Base-by-base conservation (phyloP, 2,888 invertebrate species). In the Metalampra italica region DNA sequence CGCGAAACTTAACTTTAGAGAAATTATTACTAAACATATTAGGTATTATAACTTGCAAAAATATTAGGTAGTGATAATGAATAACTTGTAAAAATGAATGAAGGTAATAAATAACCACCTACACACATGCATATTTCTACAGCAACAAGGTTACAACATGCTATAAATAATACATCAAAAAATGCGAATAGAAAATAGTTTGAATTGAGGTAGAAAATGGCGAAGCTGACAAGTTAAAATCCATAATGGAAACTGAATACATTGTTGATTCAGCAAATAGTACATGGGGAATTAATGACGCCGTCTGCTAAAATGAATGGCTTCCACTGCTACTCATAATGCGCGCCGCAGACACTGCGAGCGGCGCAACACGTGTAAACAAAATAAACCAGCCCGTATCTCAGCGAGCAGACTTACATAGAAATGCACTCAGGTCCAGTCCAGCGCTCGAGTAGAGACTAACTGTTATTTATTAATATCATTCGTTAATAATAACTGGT, bases 401-500 rank as follows among this genome's bases (percentile, higher is more conserved):
- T 55, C 60, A 52, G 55, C 54, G 53, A 47, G 54, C 62, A 75
- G 75, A 66, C 68, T 62, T 69, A 87, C 86, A 88, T 70, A 77
- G 80, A 72, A 86, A 82, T 75, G 82, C 87, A 87, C 87, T 87
- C 82, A 81, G 78, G 61, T 64, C 67, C 36, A 43, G 32, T n/a
- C 9, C 41, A 34, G 9, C 9, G 11, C 7, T 34, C 34, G 34
- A 34, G 11, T 34, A 34, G 34, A 34, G 34, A 9, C 11, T 9
- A 34, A 11, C 34, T 34, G 34, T 11, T 34, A 34, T 11, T 34
- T 34, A 22, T 34, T 34, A 34, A 11, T 34, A 34, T 34, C 11
- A 34, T 11, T 34, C 9, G 11, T 34, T 11, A 34, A 11, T 34
- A 34, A 11, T 34, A 11, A 2, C 11, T 9, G 34, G 3, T 11